These are phyloP conservation scores for Pristionchus maxplancki DNA, from an alignment of 2,888 invertebrate species.

Conservation along the genomic window DNA sequence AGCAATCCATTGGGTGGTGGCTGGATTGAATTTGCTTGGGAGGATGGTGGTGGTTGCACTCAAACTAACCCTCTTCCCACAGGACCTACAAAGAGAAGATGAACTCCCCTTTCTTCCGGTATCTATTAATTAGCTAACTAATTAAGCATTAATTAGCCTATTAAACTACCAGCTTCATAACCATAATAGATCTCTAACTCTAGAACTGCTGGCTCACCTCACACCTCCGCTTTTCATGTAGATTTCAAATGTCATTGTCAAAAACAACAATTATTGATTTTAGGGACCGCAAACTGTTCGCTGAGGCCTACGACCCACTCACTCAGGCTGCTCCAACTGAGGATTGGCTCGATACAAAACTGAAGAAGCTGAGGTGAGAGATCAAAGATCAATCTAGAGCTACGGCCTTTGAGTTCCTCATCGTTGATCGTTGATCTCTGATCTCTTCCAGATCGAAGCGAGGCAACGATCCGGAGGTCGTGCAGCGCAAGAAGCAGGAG, in stretches of 20 bases:
- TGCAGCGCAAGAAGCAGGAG: slow-evolving; percentile 77
- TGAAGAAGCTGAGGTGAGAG: slow-evolving; percentile 57
- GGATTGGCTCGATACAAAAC: slow-evolving; percentile 74
- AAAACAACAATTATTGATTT: background rate
- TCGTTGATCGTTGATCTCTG: background rate
- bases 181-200: background rate
- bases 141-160: background rate
- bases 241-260: background rate
- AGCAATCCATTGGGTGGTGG: background rate
- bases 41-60: background rate
- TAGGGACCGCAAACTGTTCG: slow-evolving; percentile 55
- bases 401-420: background rate
- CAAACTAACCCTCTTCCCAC: background rate
- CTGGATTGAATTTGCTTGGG: background rate
- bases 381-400: slow-evolving; percentile 20
- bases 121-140: background rate
- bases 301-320: slow-evolving; percentile 56
- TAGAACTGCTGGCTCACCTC: background rate
- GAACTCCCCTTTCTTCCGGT: slow-evolving; percentile 58
- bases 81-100: slow-evolving; percentile 54
- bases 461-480: slow-evolving; percentile 51
- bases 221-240: background rate
- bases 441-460: slow-evolving; percentile 49
- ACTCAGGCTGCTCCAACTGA: slow-evolving; percentile 65
- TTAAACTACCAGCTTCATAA: background rate